Conservation (phyloP, 1,140 invertebrate genomes). For the Rhopalosiphum padi region DNA sequence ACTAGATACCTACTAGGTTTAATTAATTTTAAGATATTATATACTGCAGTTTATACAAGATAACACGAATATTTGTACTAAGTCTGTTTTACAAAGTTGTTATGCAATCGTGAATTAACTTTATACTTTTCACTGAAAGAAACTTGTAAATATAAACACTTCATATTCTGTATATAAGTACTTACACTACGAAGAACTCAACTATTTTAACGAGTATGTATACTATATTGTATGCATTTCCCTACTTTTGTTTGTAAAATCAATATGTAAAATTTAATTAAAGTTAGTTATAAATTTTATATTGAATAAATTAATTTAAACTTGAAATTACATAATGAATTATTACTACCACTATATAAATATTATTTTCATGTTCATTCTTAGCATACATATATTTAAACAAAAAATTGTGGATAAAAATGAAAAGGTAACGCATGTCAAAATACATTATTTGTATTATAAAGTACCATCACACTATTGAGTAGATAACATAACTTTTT, state of each 20-base stretch:
- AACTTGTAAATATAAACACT: neutral
- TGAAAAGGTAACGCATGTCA: neutral
- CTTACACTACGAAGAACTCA: neutral
- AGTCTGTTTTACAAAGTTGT: neutral
- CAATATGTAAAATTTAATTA: neutral
- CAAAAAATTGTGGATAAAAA: neutral
- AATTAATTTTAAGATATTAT: neutral
- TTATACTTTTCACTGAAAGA: neutral
- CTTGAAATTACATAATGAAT: neutral
- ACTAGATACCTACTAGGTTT: neutral
- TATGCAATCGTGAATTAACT: neutral
- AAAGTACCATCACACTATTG: neutral
- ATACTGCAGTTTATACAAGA: neutral
- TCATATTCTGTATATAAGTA: neutral
- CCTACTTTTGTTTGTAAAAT: neutral
- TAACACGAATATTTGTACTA: neutral
- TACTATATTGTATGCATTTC: neutral
- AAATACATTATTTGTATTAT: neutral
- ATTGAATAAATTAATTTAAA: neutral
- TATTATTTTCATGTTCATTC: neutral
- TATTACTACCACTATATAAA: neutral
- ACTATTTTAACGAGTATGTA: too few species aligned
- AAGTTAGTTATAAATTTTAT: neutral
- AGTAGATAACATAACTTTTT: slow-evolving; percentile 14
- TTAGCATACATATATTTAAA: neutral